Evolutionary conservation across 1,140 invertebrate species (phyloP).

Genomic region (Lordiphosa clarofinis): DNA sequence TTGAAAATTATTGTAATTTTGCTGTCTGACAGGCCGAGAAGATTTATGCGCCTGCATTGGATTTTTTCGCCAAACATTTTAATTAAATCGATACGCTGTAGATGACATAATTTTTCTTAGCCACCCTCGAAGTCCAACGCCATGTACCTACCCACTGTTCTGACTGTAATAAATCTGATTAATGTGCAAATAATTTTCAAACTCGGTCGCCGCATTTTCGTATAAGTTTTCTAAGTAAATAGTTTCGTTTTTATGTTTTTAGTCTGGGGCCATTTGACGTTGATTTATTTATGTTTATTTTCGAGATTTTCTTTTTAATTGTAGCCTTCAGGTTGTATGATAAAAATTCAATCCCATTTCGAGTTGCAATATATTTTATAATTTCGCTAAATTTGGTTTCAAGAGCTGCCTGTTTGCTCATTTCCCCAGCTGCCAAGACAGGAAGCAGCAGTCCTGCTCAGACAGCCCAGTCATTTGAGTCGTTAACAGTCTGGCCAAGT

Average conservation of each 20-base stretch:
- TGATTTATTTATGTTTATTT: conserved; percentile 58
- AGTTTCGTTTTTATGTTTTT: conserved; percentile 60
- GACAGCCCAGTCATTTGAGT: conserved; percentile 13
- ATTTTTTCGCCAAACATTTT: conserved; percentile 45
- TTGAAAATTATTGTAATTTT: conserved; percentile 67
- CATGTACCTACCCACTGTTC: conserved; percentile 1
- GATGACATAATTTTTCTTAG: conserved; percentile 60
- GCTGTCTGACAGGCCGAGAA: conserved; percentile 28
- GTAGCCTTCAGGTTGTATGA: conserved; percentile 16
- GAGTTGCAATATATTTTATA: too few relatives aligned
- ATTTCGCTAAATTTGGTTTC: background rate
- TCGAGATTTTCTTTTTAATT: conserved; percentile 19
- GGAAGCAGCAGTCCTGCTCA: conserved; percentile 17
- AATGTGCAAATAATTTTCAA: conserved; percentile 58
- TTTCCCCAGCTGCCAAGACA: conserved; percentile 19
- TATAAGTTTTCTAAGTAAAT: conserved; percentile 16
- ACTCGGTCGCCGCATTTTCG: conserved; percentile 23
- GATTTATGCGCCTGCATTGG: conserved; percentile 9
- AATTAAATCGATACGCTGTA: conserved; percentile 58
- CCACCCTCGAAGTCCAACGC: conserved; percentile 3
- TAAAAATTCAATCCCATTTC: background rate
- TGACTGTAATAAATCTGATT: conserved; percentile 49
- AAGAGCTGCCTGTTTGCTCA: background rate
- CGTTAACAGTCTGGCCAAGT: conserved; percentile 13
- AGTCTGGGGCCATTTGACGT: conserved; percentile 49